Conservation (phyloP, 1,140 invertebrate species). For the Yoshiicerus persimilis region DNA sequence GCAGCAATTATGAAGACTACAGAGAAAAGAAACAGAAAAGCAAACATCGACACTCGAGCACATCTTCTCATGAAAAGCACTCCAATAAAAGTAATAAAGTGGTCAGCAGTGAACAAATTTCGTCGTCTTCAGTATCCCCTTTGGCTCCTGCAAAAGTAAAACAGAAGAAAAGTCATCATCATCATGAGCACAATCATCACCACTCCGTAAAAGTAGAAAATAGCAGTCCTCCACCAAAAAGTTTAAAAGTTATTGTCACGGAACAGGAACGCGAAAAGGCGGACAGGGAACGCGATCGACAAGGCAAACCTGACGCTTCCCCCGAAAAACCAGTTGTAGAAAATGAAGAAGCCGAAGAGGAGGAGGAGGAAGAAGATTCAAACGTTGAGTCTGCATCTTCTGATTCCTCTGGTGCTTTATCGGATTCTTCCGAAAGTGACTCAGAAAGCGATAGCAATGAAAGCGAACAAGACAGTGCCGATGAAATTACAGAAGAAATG, state of each 20-base stretch:
- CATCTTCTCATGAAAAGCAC: not conserved
- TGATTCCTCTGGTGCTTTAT: not conserved
- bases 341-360: not conserved
- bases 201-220: not conserved
- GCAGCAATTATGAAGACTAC: conserved; percentile 17
- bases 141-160: not conserved
- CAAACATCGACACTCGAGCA: not conserved
- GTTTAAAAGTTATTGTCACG: not conserved
- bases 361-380: not conserved
- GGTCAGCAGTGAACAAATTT: conserved; percentile 17
- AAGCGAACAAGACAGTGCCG: not conserved
- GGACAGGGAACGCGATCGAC: not conserved
- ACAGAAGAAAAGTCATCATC: not conserved
- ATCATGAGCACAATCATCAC: not conserved
- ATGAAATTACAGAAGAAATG: conserved; percentile 47
- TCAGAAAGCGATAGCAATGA: not conserved
- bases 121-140: not conserved
- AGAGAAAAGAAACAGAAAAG: not conserved
- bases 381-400: not conserved
- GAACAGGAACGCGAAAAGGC: not conserved
- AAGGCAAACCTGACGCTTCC: not conserved
- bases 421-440: not conserved
- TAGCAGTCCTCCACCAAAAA: not conserved
- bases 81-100: conserved; percentile 15
- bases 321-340: not conserved